Conservation (phyloP, 53 echinoderm and acorn worm genomes). For the Arbacia lixula region DNA sequence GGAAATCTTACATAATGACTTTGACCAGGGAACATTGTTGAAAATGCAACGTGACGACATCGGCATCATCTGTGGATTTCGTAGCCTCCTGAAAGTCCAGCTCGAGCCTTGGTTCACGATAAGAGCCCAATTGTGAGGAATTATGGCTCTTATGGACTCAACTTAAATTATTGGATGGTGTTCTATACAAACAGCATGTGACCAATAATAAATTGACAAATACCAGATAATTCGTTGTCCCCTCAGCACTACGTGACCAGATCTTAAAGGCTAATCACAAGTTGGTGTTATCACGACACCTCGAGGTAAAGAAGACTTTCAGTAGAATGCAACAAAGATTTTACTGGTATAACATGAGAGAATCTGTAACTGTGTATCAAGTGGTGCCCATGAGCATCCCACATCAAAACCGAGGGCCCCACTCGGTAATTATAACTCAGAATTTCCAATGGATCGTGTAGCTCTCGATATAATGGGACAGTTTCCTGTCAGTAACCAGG, state of each 20-base stretch:
- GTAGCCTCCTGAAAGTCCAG: conserved; percentile 41
- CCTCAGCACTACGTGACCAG: conserved; percentile 30
- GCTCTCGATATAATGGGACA: conserved; percentile 77
- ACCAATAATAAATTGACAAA: background rate
- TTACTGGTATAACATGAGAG: conserved; percentile 65
- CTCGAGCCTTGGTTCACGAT: conserved; percentile 36
- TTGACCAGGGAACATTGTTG: conserved; percentile 12
- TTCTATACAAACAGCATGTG: conserved; percentile 57
- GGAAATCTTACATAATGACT: background rate
- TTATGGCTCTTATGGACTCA: conserved; percentile 68
- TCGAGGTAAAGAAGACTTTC: conserved; percentile 68
- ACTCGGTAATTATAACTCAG: conserved; percentile 53
- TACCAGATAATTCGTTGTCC: conserved; percentile 55
- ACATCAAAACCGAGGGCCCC: conserved; percentile 58
- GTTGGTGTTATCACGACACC: conserved; percentile 49
- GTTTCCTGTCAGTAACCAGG: conserved; percentile 53
- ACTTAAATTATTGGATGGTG: conserved; percentile 36
- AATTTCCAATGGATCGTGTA: conserved; percentile 70
- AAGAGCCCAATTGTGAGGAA: conserved; percentile 65
- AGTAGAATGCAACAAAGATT: conserved; percentile 35
- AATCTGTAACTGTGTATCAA: conserved; percentile 67
- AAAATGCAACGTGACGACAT: conserved; percentile 48
- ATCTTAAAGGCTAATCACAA: conserved; percentile 54
- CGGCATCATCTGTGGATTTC: conserved; percentile 50
- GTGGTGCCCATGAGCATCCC: conserved; percentile 67